Percentiles rank a stretch among this genome's conserved stretches.
Evolutionary conservation across 1,140 invertebrate genomes (phyloP).

Genomic region (Chymomyza costata): DNA sequence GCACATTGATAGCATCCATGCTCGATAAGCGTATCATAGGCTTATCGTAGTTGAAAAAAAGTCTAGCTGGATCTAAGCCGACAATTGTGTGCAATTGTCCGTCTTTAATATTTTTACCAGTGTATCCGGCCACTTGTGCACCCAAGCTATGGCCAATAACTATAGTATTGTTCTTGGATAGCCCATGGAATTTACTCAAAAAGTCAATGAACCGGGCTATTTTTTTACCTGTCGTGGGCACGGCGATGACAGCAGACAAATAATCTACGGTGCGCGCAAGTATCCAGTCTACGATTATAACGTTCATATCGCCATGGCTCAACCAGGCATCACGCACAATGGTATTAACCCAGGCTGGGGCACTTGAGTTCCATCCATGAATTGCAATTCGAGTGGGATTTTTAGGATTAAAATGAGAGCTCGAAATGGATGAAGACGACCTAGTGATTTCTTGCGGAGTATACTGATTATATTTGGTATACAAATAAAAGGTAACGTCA

Average conservation of each 20-base stretch:
- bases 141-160: constrained; percentile 75
- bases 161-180: constrained; percentile 45
- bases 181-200: constrained; percentile 53
- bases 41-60: constrained; percentile 60
- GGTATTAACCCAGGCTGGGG: constrained; percentile 51
- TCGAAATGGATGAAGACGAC: constrained; percentile 29
- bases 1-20: constrained; percentile 66
- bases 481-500: constrained; percentile 65
- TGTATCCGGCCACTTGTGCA: constrained; percentile 77
- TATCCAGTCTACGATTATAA: constrained; percentile 79
- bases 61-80: constrained; percentile 77
- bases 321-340: constrained; percentile 75
- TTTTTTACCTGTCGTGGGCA: constrained; percentile 76
- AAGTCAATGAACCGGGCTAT: constrained; percentile 62
- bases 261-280: constrained; percentile 75
- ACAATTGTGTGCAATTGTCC: constrained; percentile 67
- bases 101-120: constrained; percentile 75
- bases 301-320: constrained; percentile 76
- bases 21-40: constrained; percentile 73
- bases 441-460: constrained; percentile 48
- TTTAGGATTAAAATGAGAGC: constrained; percentile 53
- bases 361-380: constrained; percentile 63
- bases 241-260: constrained; percentile 75
- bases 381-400: constrained; percentile 69
- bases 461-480: constrained; percentile 47